Conservation (phyloP, 2,113 vertebrate species). For the Butastur rufipennis region DNA sequence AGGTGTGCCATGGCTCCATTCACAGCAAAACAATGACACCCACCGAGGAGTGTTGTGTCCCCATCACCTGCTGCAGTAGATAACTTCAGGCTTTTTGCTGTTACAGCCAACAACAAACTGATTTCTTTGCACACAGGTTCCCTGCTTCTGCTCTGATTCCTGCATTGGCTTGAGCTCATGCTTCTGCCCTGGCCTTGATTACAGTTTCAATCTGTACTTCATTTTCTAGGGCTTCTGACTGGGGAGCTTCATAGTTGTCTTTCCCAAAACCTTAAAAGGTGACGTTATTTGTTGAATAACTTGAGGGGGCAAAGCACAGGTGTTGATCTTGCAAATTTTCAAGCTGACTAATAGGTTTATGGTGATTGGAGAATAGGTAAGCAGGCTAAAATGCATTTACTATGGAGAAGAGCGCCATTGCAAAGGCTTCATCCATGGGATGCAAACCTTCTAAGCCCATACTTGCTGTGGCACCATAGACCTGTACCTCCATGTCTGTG, state of each 20-base stretch:
- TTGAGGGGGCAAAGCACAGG: background rate
- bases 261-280: background rate
- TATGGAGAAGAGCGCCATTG: background rate
- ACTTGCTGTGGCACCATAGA: background rate
- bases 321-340: background rate
- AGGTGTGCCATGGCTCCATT: background rate
- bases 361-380: background rate
- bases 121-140: background rate
- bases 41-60: background rate
- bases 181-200: background rate
- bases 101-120: background rate
- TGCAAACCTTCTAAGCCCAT: background rate
- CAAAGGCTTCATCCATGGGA: background rate
- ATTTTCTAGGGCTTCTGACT: background rate
- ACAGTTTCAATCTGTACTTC: background rate
- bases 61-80: background rate
- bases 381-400: background rate
- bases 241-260: background rate
- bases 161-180: background rate
- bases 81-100: background rate
- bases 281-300: background rate
- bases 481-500: background rate
- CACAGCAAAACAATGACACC: background rate
- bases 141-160: background rate
- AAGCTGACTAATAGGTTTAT: background rate